These are phyloP conservation scores for Parapristionchus giblindavisi DNA, from an alignment of 2,888 invertebrate genomes.

Conservation along the genomic window DNA sequence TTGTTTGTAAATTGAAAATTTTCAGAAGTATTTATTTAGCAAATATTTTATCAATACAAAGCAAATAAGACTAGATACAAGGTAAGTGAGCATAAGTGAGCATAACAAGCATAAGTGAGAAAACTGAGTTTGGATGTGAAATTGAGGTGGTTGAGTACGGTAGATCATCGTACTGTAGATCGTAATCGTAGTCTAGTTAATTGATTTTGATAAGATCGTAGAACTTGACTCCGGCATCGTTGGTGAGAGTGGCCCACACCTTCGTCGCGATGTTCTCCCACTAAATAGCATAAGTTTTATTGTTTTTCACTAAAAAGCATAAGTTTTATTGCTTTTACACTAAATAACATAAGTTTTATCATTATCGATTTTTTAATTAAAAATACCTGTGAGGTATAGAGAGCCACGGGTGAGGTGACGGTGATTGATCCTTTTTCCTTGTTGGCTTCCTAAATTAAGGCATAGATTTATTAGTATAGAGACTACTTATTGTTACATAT, in stretches of 20 bases:
- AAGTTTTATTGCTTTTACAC: neutral
- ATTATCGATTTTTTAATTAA: neutral
- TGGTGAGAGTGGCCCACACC: neutral
- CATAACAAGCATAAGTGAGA: too few relatives aligned
- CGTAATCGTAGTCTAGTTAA: neutral
- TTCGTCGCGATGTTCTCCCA: conserved; percentile 25
- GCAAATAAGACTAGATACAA: too few relatives aligned
- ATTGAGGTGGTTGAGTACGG: too few relatives aligned
- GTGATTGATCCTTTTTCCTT: neutral
- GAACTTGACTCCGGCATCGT: conserved; percentile 27
- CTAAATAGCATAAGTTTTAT: neutral
- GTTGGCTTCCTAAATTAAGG: neutral
- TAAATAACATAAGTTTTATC: neutral
- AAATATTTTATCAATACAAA: too few relatives aligned
- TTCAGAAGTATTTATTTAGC: too few relatives aligned
- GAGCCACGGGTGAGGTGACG: conserved; percentile 7
- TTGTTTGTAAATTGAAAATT: too few relatives aligned
- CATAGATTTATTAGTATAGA: neutral
- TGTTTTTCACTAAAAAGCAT: neutral
- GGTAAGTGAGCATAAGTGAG: too few relatives aligned
- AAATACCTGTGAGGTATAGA: neutral
- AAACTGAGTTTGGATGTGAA: too few relatives aligned
- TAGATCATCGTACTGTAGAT: neutral
- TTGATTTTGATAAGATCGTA: conserved; percentile 11
- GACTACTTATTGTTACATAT: neutral